Evolutionary conservation across 2,113 vertebrate genomes (phyloP).

Genomic region (Bucco capensis): DNA sequence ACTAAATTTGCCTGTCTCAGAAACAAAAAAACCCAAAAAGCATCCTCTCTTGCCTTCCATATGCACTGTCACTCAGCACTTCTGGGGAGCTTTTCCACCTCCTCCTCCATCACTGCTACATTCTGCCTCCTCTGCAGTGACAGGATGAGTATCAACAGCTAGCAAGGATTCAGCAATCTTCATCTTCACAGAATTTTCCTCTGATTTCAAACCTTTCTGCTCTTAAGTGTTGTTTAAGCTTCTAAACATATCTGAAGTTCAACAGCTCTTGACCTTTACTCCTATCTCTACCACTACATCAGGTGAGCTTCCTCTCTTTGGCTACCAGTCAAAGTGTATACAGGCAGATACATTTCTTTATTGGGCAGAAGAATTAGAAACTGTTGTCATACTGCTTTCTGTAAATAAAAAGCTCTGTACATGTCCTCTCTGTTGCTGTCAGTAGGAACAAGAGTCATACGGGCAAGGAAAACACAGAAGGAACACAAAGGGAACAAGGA

Average conservation of each 20-base stretch:
- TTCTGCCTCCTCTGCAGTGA: not conserved
- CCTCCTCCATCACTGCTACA: not conserved
- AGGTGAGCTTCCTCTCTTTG: not conserved
- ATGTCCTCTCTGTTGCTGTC: not conserved
- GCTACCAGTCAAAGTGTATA: not conserved
- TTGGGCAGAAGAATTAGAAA: not conserved
- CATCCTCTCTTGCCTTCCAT: not conserved
- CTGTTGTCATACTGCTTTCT: not conserved
- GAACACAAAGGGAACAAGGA: not conserved
- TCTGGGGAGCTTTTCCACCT: not conserved
- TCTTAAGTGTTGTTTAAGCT: not conserved
- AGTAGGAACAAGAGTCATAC: not conserved
- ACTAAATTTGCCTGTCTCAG: not conserved
- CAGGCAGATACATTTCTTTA: not conserved
- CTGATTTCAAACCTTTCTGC: not conserved
- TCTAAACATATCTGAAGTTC: not conserved
- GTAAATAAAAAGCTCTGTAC: not conserved
- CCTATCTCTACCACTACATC: not conserved
- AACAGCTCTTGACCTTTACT: not conserved
- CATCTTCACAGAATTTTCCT: no score
- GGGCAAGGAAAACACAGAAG: not conserved
- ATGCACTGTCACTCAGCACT: not conserved
- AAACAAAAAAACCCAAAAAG: not conserved
- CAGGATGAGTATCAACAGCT: not conserved
- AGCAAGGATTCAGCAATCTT: not conserved